phyloP scores from a whole-genome alignment of 2,888 invertebrate species.

The Palloptera scutellata region DNA sequence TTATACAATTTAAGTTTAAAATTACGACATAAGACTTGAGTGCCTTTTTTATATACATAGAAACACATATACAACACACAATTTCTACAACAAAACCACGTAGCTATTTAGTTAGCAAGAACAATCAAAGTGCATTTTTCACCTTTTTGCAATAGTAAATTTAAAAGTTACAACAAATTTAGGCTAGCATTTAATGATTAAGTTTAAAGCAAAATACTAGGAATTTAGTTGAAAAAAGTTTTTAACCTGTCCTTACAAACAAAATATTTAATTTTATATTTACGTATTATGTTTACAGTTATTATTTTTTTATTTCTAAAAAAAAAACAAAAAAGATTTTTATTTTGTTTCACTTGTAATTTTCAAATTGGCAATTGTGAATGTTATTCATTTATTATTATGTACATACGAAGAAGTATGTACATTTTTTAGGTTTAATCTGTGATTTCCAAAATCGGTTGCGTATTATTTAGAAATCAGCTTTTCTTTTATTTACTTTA shows the following conservation, averaged over 20 bases:
- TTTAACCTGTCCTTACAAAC: too few species aligned
- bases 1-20: background rate
- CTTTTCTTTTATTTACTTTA: conserved; percentile 30
- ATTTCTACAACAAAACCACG: background rate
- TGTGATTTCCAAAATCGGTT: conserved; percentile 33
- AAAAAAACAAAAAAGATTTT: conserved; percentile 31
- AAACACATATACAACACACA: background rate
- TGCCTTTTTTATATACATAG: conserved; percentile 18
- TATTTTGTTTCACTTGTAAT: conserved; percentile 21
- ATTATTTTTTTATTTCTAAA: conserved; percentile 36
- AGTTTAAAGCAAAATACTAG: conserved; percentile 40
- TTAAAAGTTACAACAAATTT: background rate
- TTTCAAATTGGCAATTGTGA: conserved; percentile 22
- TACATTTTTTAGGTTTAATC: conserved; percentile 33
- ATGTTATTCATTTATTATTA: conserved; percentile 18
- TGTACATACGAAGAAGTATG: too few species aligned
- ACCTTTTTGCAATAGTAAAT: background rate
- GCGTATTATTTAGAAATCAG: conserved; percentile 13
- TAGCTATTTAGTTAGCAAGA: too few species aligned
- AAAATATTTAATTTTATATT: conserved; percentile 30
- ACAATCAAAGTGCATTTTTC: conserved; percentile 18
- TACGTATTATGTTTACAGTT: too few species aligned
- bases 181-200: conserved; percentile 36
- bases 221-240: conserved; percentile 36
- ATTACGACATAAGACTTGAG: conserved; percentile 25